A percentile compares a stretch with the other conserved stretches of the same genome.
Evolutionary conservation across 92 coral and sea anemone genomes (phyloP).

Genomic region (Epizoanthus scotinus): DNA sequence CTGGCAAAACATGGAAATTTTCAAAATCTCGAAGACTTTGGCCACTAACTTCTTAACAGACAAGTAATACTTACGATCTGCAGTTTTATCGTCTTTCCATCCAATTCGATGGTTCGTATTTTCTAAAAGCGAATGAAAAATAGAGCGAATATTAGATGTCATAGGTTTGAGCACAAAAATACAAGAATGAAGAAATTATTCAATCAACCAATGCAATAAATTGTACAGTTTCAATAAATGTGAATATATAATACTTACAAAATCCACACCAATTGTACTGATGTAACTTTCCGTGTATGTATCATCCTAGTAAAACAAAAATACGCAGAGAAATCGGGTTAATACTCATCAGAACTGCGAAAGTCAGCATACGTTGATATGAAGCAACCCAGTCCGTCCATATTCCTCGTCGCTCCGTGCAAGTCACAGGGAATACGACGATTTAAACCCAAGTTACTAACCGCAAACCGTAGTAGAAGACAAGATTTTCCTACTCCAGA

Average conservation of each 20-base stretch:
- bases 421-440: conserved; percentile 39
- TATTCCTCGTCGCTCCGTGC: conserved; percentile 53
- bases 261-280: conserved; percentile 99
- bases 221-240: conserved; percentile 4
- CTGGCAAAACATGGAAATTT: conserved; percentile 12
- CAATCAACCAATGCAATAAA: conserved; percentile 21
- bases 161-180: not conserved
- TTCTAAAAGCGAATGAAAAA: conserved; percentile 62
- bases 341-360: conserved; percentile 50
- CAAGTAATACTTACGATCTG: conserved; percentile 85
- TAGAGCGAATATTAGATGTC: not conserved
- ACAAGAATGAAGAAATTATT: conserved; percentile 4
- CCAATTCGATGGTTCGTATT: conserved; percentile 99
- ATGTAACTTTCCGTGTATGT: conserved; percentile 99
- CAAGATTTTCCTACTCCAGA: conserved; percentile 99
- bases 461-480: conserved; percentile 99
- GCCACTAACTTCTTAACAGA: not conserved
- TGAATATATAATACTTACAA: conserved; percentile 72
- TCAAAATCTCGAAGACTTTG: not conserved
- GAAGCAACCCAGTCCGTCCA: conserved; percentile 33
- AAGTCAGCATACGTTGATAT: conserved; percentile 20
- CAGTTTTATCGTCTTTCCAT: conserved; percentile 98
- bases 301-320: conserved; percentile 76
- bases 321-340: conserved; percentile 28
- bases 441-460: conserved; percentile 66